Base-by-base conservation (phyloP, 2,113 vertebrate species). In the Syrrhaptes paradoxus region DNA sequence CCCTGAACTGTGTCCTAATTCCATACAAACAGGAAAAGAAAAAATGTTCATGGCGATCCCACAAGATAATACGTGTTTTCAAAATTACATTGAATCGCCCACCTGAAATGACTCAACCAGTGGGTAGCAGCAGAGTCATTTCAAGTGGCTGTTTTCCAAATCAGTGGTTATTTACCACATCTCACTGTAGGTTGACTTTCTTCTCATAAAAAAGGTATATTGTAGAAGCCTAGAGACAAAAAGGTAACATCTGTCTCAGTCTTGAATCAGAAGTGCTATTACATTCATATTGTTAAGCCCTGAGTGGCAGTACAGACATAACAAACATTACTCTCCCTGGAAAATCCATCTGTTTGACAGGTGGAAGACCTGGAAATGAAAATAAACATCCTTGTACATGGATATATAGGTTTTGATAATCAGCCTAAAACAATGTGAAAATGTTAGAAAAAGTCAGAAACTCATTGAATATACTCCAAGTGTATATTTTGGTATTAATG, bases 31-130 rank as follows among this genome's bases (percentile, higher is more conserved):
- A 62, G 43, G 43, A 46, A 90, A 92, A 94, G 63, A 89, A 89
- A 85, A 79, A 79, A 43, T 10, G 48, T 31, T 93, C 25, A 1
- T 18, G 28, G 81, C 0, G 2, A 94, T 68, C 71, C 87, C 65
- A 77, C 61, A 68, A 36, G 17, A 76, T 68, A 90, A 95, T 83
- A 68, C 21, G 13, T 36, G 36, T 86, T 97, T 95, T 88, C 59
- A 82, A 75, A 93, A 90, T 92, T 74, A 7, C 65, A 81, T 54
- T 90, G 87, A 77, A 63, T 95, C 85, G 34, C 89, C 95, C 95
- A 96, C 95, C 70, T 95, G 65, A 61, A 75, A 31, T 97, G 96
- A 95, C 76, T 97, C 93, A 96, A 58, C 52, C 61, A 55, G 93
- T 95, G 94, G 93, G 94, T 67, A 95, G 93, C 45, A 77, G 79